Evolutionary conservation across 2,888 invertebrate species (phyloP).

Genomic region (Zelleria hepariella): DNA sequence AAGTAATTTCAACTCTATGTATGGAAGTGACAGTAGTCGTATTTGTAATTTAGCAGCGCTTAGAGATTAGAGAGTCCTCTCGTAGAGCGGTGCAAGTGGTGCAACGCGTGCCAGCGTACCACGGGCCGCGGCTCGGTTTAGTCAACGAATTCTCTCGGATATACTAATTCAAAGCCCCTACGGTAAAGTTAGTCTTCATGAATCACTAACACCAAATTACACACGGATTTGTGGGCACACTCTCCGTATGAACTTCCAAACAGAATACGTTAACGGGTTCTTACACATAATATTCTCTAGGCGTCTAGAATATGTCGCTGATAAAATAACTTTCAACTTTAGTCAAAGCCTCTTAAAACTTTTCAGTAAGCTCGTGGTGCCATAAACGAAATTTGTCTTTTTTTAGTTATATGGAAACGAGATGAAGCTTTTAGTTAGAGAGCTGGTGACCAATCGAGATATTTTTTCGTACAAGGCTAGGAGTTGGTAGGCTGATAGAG

Average conservation of each 20-base stretch:
- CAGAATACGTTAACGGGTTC: too few species aligned
- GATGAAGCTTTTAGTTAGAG: too few species aligned
- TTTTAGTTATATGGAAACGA: too few species aligned
- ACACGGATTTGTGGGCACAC: background rate
- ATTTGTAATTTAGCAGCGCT: background rate
- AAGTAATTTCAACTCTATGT: background rate
- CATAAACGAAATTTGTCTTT: too few species aligned
- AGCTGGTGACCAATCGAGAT: too few species aligned
- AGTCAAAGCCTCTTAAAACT: too few species aligned
- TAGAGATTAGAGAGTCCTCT: too few species aligned
- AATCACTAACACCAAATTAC: slow-evolving; percentile 2
- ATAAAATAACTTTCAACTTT: background rate
- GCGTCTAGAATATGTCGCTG: background rate
- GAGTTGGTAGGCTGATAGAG: too few species aligned
- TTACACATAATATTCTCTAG: too few species aligned
- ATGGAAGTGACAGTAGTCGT: background rate
- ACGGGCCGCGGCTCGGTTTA: background rate
- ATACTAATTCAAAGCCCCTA: slow-evolving; percentile 1
- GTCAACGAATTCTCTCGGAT: background rate
- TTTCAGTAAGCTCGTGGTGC: too few species aligned
- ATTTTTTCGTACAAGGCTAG: too few species aligned
- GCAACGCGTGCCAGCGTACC: background rate
- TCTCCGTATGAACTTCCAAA: background rate
- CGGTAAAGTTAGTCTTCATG: slow-evolving; percentile 2
- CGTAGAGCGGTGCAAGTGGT: too few species aligned